Evolutionary conservation across 2,888 invertebrate genomes (phyloP), one percentile per base, ranked within the genome.

Genomic region (Chaetogeoica ovagalla): DNA sequence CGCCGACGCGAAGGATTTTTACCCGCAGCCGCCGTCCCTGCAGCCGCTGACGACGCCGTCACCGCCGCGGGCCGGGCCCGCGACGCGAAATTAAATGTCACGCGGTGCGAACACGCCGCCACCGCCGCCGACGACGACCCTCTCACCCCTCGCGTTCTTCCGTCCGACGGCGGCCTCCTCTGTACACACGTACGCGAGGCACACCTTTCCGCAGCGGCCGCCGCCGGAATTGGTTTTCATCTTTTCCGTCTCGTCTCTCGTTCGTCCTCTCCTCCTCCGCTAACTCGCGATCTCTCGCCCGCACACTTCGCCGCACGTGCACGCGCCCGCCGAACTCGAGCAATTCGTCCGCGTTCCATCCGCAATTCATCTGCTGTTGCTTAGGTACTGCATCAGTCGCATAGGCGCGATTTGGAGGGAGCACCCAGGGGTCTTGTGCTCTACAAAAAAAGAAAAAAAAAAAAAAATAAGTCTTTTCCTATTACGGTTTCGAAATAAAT

Each of bases 51-150:
- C 74, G 39, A 37, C 62, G n/a, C 48, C 62, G 65, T n/a, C 30
- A 43, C 19, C 73, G 62, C 43, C 62, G 43, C 69, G 77, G 77
- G 69, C 60, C 69, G 60, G 70, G 70, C 77, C 70, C 77, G 77
- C 69, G 70, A 70, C 77, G 77, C 70, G 77, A 70, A 79, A 79
- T 79, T 79, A 79, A 79, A 71, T 70, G 77, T 79, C 77, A 70
- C 77, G 77, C 63, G 70, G 77, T 23, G 62, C 62, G 77, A 70
- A 23, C 77, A 52, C 70, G 15, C 69, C 37, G 66, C 63, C 37
- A 52, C 69, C 76, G 48, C n/a, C 75, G 76, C 48, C 72, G 62
- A 4, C 65, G 3, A 2, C 39, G 5, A 1, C 30, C 30, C 4
- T 30, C 30, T 43, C 43, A 43, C n/a, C 66, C 17, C 21, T 2